phyloP scores from a whole-genome alignment of 2,797 vertebrate genomes.

The Leptoclinus maculatus region DNA sequence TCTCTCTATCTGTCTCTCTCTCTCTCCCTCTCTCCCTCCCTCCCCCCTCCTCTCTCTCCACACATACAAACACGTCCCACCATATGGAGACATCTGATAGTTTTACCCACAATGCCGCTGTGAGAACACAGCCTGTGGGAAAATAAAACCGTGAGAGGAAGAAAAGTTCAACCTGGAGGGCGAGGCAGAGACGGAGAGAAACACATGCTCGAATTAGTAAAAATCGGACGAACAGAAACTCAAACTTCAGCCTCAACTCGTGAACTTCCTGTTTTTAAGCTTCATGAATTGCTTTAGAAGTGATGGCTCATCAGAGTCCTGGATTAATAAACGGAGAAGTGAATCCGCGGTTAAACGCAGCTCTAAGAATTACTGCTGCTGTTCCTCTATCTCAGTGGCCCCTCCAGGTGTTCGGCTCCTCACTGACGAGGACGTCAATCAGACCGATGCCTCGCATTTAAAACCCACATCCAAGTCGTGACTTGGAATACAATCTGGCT shows the following conservation, averaged over 20 bases:
- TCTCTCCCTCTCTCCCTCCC: background rate
- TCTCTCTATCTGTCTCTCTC: background rate
- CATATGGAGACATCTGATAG: constrained; percentile 65
- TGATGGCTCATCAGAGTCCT: background rate
- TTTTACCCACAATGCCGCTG: constrained; percentile 75
- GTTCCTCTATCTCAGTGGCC: constrained; percentile 11
- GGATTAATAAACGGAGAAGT: constrained; percentile 29
- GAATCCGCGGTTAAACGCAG: background rate
- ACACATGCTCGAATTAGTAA: constrained; percentile 1
- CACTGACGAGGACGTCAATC: constrained; percentile 24
- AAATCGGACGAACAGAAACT: too few relatives aligned
- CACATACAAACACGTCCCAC: constrained; percentile 14
- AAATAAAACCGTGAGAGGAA: constrained; percentile 63
- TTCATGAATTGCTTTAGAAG: background rate
- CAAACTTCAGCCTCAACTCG: background rate
- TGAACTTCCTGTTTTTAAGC: constrained; percentile 1
- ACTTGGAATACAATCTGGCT: background rate
- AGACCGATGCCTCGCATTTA: background rate
- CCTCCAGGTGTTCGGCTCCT: background rate
- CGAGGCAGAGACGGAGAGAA: background rate
- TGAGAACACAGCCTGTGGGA: constrained; percentile 69
- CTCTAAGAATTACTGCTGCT: constrained; percentile 1
- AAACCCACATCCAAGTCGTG: background rate
- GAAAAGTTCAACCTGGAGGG: constrained; percentile 53
- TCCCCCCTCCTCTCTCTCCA: background rate